Base-by-base conservation (phyloP, 30 jellyfish, hydroid and myxozoan species). In the Sanderia malayensis region DNA sequence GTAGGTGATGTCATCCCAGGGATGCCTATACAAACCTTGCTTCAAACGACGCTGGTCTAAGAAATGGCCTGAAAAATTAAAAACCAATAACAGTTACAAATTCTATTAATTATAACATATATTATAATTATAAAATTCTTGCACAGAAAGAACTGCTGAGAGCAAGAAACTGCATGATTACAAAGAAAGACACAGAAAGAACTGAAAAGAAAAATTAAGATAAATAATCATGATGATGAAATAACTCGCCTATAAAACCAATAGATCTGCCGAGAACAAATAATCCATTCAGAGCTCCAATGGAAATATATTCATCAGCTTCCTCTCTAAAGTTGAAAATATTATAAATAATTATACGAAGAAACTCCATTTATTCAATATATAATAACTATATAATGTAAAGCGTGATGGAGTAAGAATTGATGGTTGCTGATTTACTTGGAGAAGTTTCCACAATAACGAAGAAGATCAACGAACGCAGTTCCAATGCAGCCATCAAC, bases 1-100 rank as follows among this genome's bases (percentile, higher is more conserved):
- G 66, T 82, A 89, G 4, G 95, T 73, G 71, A 89, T 89, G 79
- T 89, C 97, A 76, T 89, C 97, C 97, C 97, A 89, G 7, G 97
- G 97, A 58, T 89, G 97, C 26, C 97, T 79, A 59, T 89, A 89
- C 30, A 89, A 67, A 55, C 97, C 97, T 77, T 89, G 97, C 73
- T 89, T 89, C 76, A 89, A 66, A 31, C 97, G 95, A 19, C 89
- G 91, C 58, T 89, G 97, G 31, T 89, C 97, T 82, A 89, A 55
- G 82, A 73, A 76, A 67, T 89, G 97, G 24, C 97, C 97, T 89
- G 76, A 13, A 52, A 52, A 21, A n/a, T n/a, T n/a, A n/a, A n/a
- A n/a, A n/a, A n/a, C n/a, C n/a, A n/a, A n/a, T n/a, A n/a, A n/a
- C n/a, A n/a, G n/a, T n/a, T n/a, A n/a, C n/a, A n/a, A n/a, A n/a